Base-by-base conservation (phyloP, 1,140 invertebrate genomes). In the Caenorhabditis latens region DNA sequence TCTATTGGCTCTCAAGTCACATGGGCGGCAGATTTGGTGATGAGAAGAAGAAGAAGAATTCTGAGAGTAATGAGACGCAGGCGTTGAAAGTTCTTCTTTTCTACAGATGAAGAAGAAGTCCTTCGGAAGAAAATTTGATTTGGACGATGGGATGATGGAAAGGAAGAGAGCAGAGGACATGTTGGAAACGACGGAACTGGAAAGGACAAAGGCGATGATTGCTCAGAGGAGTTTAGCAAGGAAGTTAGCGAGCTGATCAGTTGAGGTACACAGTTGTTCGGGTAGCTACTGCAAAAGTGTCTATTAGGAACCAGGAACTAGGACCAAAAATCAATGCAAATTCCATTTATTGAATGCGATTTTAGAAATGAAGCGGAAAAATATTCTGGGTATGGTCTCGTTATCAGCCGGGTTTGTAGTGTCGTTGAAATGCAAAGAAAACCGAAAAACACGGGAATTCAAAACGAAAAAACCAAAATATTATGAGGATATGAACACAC, bases 1-100 rank as follows among this genome's bases (percentile, higher is more conserved):
- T 43, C 71, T 50, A 79, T 79, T 79, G 71, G 71, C 71, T 79
- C 71, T 79, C 46, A 48, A 50, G 71, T 79, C 71, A 79, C 71
- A 79, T 79, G 71, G 71, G 71, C 71, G 71, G 71, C 71, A 79
- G 71, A 79, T 79, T 79, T 79, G 71, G 71, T 79, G 71, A 79
- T 79, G 71, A 79, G 71, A 79, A 79, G 71, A 50, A 79, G 71
- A 50, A 79, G 46, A 79, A 24, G 71, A 50, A 79, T 21, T 79
- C 32, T 21, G 71, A 50, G 40, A 79, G 46, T 79, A 79, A 79
- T 79, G 71, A 79, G 71, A 79, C 71, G 71, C 71, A 79, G 71
- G 71, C 71, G 19, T 79, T 79, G 46, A 79, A 79, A 79, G 71
- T 79, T 79, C 63, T n/a, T 67, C 71, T 53, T 8, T 79, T 79